Evolutionary conservation across 2,113 vertebrate species (phyloP), one percentile per base, ranked within the genome.

Genomic region (Lepisosteus oculatus): DNA sequence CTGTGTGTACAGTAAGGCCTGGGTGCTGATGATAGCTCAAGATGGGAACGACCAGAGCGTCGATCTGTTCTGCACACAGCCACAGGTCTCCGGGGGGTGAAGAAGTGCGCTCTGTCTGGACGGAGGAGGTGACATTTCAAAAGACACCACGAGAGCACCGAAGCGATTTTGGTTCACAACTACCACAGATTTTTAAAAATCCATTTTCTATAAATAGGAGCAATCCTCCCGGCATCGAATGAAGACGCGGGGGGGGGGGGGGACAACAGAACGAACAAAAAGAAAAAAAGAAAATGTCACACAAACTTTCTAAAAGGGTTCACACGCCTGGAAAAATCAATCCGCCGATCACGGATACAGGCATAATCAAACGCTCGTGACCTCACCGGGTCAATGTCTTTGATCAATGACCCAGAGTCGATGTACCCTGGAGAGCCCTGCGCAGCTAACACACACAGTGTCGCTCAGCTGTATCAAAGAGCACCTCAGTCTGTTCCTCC

Each of bases 391-490:
- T 6, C 14, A 13, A 61, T 29, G 14, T 15, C 62, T 61, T 65
- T 66, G 73, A 65, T 64, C 43, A 56, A 44, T 61, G 73, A 70
- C 68, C 73, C 63, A 29, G 41, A 56, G 11, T 6, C 44, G 15
- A 54, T 73, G 15, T 14, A 17, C 66, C 54, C 56, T 11, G 61
- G 47, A 42, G 67, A 55, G 44, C n/a, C 65, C 2, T 14, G 44
- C 65, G 2, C 42, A 8, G 66, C 8, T 15, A 11, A 7, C 17
- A 12, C 56, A 12, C 12, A 13, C 56, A 8, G 56, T 59, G 56
- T 13, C 65, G 47, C 47, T 61, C 65, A 15, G 65, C 55, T n/a
- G 43, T 17, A n/a, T 17, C 55, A 14, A 9, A 14, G 4, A 14
- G 47, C 6, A 8, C 51, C 44, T 6, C 9, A 9, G 47, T 51